Conservation (phyloP, 2,888 invertebrate species). For the Calameuta pallipes region DNA sequence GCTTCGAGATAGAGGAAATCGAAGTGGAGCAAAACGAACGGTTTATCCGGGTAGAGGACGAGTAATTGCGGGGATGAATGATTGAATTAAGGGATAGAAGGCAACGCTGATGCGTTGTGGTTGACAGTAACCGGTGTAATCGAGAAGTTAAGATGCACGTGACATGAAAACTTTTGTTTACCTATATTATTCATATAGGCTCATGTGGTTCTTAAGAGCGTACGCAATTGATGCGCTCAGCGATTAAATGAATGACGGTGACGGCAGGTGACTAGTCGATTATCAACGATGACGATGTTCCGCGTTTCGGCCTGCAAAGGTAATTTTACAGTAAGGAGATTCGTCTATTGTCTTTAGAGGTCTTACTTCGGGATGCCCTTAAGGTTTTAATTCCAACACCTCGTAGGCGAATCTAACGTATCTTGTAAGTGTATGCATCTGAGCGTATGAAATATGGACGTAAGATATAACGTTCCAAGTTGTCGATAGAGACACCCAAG, state of each 20-base stretch:
- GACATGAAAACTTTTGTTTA: too few species aligned
- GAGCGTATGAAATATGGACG: background rate
- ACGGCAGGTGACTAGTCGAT: slow-evolving; percentile 57
- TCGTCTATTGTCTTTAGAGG: slow-evolving; percentile 3
- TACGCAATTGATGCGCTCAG: background rate
- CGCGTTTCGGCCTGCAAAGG: background rate
- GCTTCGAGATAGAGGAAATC: background rate
- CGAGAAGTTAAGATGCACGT: too few species aligned
- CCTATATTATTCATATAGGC: too few species aligned
- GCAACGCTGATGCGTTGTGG: too few species aligned
- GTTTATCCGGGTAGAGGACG: background rate
- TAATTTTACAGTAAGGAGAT: slow-evolving; percentile 3
- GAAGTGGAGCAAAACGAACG: slow-evolving; percentile 18
- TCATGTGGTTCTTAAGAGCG: background rate
- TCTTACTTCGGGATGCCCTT: background rate
- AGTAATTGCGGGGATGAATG: too few species aligned
- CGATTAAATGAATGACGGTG: slow-evolving; percentile 23
- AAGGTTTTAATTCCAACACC: background rate
- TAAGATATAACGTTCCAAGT: background rate
- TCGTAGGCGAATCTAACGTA: background rate
- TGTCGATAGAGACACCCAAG: background rate
- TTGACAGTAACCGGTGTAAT: too few species aligned
- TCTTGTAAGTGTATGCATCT: background rate
- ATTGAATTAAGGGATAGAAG: too few species aligned
- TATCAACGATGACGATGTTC: slow-evolving; percentile 29